Evolutionary conservation across 2,888 invertebrate species (phyloP), one percentile per base, ranked within the genome.

Genomic region (Tinea semifulvella): DNA sequence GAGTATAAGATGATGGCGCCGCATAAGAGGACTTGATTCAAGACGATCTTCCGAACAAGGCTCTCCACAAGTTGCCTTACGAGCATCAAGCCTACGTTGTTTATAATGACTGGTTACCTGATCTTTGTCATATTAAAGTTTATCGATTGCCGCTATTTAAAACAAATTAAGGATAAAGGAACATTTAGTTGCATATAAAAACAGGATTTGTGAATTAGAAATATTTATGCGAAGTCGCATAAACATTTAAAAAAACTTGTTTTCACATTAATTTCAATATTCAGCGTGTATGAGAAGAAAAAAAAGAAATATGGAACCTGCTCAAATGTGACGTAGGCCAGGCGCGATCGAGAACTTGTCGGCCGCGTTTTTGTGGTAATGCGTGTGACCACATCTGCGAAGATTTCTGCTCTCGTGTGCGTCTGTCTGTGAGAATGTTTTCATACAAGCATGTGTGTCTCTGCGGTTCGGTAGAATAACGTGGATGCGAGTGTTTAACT

Each of bases 321-420:
- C 49, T 51, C 46, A 51, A 43, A 48, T 25, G 40, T 47, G 48
- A 53, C 52, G 59, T 54, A 54, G 50, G 55, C 51, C 53, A 56
- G 54, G 51, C 53, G 48, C 52, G 57, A 61, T 56, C 55, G 58
- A 62, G 58, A 46, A 63, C 56, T 54, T 53, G 56, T 55, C 59
- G 56, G 56, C 57, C 53, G 55, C 40, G 57, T 69, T 72, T 71
- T 73, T 72, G 63, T 61, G 55, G 53, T 67, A 57, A 57, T 67
- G 70, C 68, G 67, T 70, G 69, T 66, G 70, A 70, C 63, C 70
- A 71, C 77, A 77, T 74, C 68, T 73, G 74, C 63, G 56, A 55
- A 57, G 65, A 43, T 66, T 66, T 68, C 66, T 63, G 56, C 55
- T 53, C 47, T 46, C 56, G 53, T 61, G 54, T 64, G 61, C 61